Conservation (phyloP, 2,888 invertebrate species). For the Cremastobaeus sp. region DNA sequence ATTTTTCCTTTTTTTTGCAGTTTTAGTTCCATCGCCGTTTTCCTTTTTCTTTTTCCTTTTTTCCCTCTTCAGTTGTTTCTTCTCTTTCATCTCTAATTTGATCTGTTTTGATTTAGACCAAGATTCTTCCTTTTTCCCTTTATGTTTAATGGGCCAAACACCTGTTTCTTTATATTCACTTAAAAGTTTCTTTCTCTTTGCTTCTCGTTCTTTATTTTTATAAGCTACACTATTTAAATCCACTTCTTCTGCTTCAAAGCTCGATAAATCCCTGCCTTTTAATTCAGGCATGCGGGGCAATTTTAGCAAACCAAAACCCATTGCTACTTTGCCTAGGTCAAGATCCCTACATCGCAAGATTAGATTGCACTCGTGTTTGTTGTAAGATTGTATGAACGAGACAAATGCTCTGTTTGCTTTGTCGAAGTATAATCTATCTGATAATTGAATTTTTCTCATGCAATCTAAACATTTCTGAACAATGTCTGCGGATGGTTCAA, state of each 20-base stretch:
- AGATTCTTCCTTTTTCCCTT: slow-evolving; percentile 84
- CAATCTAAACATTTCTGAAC: slow-evolving; percentile 79
- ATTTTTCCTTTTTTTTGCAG: slow-evolving; percentile 79
- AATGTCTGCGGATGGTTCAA: slow-evolving; percentile 75
- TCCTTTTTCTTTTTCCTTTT: slow-evolving; percentile 79
- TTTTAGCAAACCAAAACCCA: slow-evolving; percentile 92
- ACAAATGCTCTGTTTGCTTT: slow-evolving; percentile 96
- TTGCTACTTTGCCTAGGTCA: slow-evolving; percentile 89
- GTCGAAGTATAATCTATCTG: slow-evolving; percentile 89
- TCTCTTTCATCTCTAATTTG: slow-evolving; percentile 83
- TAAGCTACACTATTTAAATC: slow-evolving; percentile 89
- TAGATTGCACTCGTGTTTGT: slow-evolving; percentile 96
- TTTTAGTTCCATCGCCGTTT: slow-evolving; percentile 71
- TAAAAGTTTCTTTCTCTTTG: slow-evolving; percentile 85
- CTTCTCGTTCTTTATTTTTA: slow-evolving; percentile 88
- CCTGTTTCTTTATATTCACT: slow-evolving; percentile 86
- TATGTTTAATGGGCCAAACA: slow-evolving; percentile 84
- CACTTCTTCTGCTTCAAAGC: slow-evolving; percentile 82
- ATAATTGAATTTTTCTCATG: slow-evolving; percentile 83
- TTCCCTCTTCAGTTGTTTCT: slow-evolving; percentile 81
- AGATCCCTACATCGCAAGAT: slow-evolving; percentile 93
- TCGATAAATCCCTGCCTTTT: slow-evolving; percentile 82
- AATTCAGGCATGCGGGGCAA: slow-evolving; percentile 98
- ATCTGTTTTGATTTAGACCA: slow-evolving; percentile 89
- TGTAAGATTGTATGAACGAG: slow-evolving; percentile 95